Percentiles rank a stretch among this genome's conserved stretches.
Evolutionary conservation across 2,113 vertebrate species (phyloP).

Genomic region (Tetrao urogallus): DNA sequence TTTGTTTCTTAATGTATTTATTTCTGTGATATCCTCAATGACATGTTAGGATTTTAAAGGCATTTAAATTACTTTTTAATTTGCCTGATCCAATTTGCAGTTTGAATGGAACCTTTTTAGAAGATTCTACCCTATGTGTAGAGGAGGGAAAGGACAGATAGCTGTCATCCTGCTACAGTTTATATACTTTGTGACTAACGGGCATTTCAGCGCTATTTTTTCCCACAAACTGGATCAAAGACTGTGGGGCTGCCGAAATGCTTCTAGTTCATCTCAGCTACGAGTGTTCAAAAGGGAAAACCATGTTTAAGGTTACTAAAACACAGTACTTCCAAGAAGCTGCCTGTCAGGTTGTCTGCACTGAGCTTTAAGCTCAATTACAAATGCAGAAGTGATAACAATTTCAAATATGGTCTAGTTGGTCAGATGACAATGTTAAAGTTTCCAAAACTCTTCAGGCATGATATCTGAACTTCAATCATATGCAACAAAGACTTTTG

Average conservation of each 20-base stretch:
- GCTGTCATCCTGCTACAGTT: neutral
- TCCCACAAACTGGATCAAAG: conserved; percentile 38
- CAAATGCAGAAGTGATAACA: conserved; percentile 12
- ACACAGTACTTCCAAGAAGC: conserved; percentile 45
- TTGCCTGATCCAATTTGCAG: neutral
- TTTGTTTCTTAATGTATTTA: neutral
- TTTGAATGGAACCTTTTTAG: neutral
- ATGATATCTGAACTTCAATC: neutral
- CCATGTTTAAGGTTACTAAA: conserved; percentile 53
- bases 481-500: neutral
- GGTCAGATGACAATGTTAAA: conserved; percentile 38
- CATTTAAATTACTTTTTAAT: neutral
- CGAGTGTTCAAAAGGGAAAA: conserved; percentile 40
- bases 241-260: neutral
- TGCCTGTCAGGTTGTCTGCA: conserved; percentile 41
- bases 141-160: neutral
- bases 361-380: conserved; percentile 30
- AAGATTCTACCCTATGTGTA: neutral
- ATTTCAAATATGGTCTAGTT: conserved; percentile 32
- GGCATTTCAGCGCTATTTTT: neutral
- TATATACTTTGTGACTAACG: neutral
- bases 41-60: neutral
- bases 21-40: neutral
- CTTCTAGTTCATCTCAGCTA: conserved; percentile 29
- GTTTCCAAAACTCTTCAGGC: conserved; percentile 42